Evolutionary conservation across 2,888 invertebrate species (phyloP).

Genomic region (Pterostichus niger): DNA sequence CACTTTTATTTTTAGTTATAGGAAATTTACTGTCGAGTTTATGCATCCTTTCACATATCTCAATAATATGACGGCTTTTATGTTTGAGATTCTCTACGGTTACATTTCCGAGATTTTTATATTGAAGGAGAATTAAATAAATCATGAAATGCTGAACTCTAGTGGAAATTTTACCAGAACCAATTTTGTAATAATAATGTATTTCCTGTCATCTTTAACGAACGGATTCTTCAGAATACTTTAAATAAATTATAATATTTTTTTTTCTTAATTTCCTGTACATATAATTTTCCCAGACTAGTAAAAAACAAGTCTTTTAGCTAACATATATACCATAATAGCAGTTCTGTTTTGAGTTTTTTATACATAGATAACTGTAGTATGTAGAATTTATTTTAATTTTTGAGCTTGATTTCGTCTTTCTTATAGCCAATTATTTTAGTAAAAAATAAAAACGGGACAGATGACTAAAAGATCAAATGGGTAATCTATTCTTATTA

Average conservation of each 20-base stretch:
- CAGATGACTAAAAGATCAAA: too few relatives aligned
- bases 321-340: too few relatives aligned
- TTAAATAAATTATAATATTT: conserved; percentile 3
- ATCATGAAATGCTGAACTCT: neutral
- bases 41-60: conserved; percentile 46
- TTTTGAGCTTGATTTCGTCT: too few relatives aligned
- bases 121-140: conserved; percentile 17
- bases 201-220: conserved; percentile 22
- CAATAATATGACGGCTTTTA: conserved; percentile 33
- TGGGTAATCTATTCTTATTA: too few relatives aligned
- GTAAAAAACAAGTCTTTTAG: neutral
- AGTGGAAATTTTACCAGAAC: conserved; percentile 1
- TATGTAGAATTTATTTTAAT: too few relatives aligned
- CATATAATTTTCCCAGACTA: neutral
- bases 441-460: too few relatives aligned
- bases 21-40: conserved; percentile 49
- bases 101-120: neutral
- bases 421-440: too few relatives aligned
- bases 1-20: conserved; percentile 62
- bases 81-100: neutral
- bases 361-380: neutral
- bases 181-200: conserved; percentile 9
- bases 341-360: neutral
- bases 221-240: conserved; percentile 7
- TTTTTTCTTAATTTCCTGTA: conserved; percentile 31